These are phyloP conservation scores for Synanceia verrucosa DNA, from an alignment of 2,797 vertebrate genomes.

Conservation along the genomic window DNA sequence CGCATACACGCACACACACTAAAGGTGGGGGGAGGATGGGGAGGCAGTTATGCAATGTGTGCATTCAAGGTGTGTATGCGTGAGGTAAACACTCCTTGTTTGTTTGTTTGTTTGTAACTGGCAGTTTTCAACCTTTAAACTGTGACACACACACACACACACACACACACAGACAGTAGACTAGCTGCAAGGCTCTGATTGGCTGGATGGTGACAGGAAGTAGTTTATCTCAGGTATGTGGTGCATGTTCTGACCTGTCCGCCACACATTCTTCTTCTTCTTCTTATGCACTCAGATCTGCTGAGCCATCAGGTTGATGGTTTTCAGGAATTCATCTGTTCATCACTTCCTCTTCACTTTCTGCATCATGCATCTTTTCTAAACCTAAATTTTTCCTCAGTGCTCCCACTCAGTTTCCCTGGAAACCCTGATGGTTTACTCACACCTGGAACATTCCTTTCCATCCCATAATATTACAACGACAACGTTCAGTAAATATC, in stretches of 20 bases:
- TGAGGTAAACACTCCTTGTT: not conserved
- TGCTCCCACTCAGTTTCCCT: too few species aligned
- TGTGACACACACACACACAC: not conserved
- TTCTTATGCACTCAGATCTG: not conserved
- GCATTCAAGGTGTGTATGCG: not conserved
- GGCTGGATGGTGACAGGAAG: not conserved
- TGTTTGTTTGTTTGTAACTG: not conserved
- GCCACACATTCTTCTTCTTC: slow-evolving; percentile 36
- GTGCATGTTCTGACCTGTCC: slow-evolving; percentile 33
- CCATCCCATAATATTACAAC: too few species aligned
- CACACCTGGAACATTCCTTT: too few species aligned
- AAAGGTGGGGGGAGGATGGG: too few species aligned
- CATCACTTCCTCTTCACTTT: too few species aligned
- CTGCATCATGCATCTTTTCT: too few species aligned
- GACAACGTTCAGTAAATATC: too few species aligned
- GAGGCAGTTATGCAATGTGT: too few species aligned
- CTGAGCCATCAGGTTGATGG: not conserved
- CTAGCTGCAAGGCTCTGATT: not conserved
- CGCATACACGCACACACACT: not conserved
- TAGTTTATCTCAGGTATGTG: not conserved
- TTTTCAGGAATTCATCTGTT: too few species aligned
- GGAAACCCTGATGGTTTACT: too few species aligned
- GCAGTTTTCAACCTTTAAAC: not conserved
- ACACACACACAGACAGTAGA: not conserved
- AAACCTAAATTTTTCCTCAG: too few species aligned